Base-by-base conservation (phyloP, 2,888 invertebrate genomes). In the Ormyrus pomaceus region DNA sequence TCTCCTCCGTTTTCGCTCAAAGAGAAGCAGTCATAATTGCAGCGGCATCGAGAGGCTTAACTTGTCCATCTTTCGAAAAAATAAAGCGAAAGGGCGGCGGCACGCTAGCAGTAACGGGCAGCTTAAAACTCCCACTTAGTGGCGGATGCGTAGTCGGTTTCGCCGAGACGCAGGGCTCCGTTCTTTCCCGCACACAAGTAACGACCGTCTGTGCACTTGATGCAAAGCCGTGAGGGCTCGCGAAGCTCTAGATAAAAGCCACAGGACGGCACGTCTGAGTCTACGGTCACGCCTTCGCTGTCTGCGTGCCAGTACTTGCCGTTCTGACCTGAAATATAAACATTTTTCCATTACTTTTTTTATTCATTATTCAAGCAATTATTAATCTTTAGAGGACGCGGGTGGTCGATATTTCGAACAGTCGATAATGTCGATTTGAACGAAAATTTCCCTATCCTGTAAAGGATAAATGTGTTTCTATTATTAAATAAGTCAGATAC, bases 291-390 rank as follows among this genome's bases (percentile, higher is more conserved):
- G 75, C 95, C 94, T 91, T 98, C 98, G 86, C 95, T 95, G 89
- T 96, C 96, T 75, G 96, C 95, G 91, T 96, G 95, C 98, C 98
- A 98, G 92, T 97, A 99, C 91, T 97, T 97, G 87, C 96, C 96
- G 91, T 96, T 97, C 90, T 96, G 95, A 85, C 97, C 97, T 97
- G 91, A 0, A 45, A 46, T 46, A 55, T 6, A 6, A 13, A 19
- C 19, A 13, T 13, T 59, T 34, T 13, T 59, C 9, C 1, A 53
- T 10, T 53, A 34, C 3, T 19, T 19, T 19, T 34, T 34, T 34
- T 34, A 34, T 34, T 34, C 34, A 34, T 34, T 34, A 34, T 34
- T 34, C 34, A 34, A 34, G 34, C 34, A 34, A 34, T 34, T 34
- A 34, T 19, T 19, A 19, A 19, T 1, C 19, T 19, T 19, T 19